A percentile compares a stretch with the other conserved stretches of the same genome.
These are phyloP conservation scores for Galeruca laticollis DNA, from an alignment of 2,888 invertebrate genomes.

Conservation along the genomic window DNA sequence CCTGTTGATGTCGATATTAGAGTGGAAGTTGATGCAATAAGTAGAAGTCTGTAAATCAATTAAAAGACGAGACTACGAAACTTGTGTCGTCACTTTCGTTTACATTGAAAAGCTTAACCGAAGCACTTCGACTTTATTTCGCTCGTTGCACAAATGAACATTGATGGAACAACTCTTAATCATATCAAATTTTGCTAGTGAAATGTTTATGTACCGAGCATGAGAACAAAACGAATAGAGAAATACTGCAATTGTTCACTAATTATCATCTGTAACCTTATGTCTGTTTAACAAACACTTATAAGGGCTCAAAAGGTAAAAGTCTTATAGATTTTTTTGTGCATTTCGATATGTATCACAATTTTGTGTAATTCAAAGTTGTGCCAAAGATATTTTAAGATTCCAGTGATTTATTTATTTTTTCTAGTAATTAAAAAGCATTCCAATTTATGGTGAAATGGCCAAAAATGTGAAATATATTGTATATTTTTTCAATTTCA, in stretches of 20 bases:
- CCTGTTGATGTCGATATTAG: constrained; percentile 13
- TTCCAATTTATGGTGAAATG: no score
- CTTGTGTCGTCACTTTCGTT: constrained; percentile 34
- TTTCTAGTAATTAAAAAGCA: no score
- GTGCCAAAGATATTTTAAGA: no score
- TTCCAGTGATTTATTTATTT: no score
- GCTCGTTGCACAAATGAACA: constrained; percentile 16
- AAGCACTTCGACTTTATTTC: constrained; percentile 1
- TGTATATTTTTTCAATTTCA: no score
- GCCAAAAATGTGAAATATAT: no score
- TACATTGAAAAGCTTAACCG: constrained; percentile 21
- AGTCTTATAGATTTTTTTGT: no score
- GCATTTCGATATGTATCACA: no score
- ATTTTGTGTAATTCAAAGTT: no score
- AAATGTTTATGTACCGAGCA: constrained; percentile 11
- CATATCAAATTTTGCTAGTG: constrained; percentile 36
- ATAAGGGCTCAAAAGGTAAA: no score
- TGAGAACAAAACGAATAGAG: constrained; percentile 15
- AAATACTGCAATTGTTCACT: neutral
- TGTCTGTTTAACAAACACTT: no score
- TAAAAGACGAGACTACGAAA: constrained; percentile 27
- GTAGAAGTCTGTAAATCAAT: constrained; percentile 34
- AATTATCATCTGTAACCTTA: neutral
- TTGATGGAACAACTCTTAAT: constrained; percentile 27
- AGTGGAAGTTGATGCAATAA: constrained; percentile 28